A percentile compares a stretch with the other conserved stretches of the same genome.
Evolutionary conservation across 2,113 vertebrate species (phyloP).

Genomic region (Chaetorhynchus papuensis): DNA sequence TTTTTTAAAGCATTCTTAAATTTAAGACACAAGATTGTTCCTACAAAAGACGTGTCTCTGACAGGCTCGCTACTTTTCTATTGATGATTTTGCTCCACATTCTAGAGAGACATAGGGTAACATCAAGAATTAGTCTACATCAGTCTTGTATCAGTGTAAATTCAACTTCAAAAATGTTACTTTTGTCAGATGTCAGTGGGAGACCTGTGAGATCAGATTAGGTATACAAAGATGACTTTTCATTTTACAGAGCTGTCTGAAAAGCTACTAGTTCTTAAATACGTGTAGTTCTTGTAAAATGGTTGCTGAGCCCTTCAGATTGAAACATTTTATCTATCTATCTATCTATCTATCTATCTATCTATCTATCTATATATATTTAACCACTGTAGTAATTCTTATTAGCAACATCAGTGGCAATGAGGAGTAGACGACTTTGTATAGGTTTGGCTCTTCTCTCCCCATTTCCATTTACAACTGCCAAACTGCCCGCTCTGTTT

Average conservation of each 20-base stretch:
- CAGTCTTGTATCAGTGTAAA: background rate
- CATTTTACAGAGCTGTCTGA: background rate
- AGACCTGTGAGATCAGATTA: background rate
- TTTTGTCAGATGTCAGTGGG: background rate
- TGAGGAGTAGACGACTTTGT: constrained; percentile 38
- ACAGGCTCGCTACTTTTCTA: background rate
- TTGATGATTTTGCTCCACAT: background rate
- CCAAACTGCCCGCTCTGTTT: constrained; percentile 76
- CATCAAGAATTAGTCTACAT: background rate
- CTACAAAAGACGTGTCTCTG: background rate
- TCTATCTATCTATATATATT: background rate
- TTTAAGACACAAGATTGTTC: background rate
- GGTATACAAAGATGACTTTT: background rate
- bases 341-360: no score
- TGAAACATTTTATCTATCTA: background rate
- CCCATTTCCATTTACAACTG: constrained; percentile 68
- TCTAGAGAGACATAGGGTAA: background rate
- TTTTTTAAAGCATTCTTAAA: background rate
- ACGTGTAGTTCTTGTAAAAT: background rate
- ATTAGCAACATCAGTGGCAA: constrained; percentile 70
- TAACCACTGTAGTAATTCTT: constrained; percentile 39
- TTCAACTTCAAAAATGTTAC: rapidly evolving
- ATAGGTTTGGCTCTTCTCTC: constrained; percentile 68
- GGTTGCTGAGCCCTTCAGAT: background rate
- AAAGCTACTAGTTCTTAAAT: background rate